Conservation (phyloP, 1,140 invertebrate species). For the Alviniconcha marisindica region DNA sequence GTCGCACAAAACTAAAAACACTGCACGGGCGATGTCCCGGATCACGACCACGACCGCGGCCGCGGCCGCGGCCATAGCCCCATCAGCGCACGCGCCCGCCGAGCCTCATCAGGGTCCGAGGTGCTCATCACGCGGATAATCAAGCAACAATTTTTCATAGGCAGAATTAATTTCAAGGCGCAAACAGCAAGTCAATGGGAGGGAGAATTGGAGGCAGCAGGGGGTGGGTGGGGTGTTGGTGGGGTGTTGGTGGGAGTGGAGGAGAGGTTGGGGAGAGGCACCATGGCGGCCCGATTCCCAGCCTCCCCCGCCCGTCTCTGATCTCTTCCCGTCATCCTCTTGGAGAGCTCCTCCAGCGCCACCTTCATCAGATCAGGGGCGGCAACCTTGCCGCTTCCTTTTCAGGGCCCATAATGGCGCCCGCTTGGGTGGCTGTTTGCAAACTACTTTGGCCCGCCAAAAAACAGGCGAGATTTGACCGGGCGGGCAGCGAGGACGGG, state of each 20-base stretch:
- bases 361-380: constrained; percentile 41
- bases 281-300: constrained; percentile 17
- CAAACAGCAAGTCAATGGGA: constrained; percentile 33
- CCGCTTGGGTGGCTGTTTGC: constrained; percentile 33
- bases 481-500: neutral
- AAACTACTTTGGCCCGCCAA: constrained; percentile 40
- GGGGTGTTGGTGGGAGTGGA: neutral
- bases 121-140: neutral
- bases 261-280: neutral
- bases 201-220: constrained; percentile 11
- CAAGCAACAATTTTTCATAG: constrained; percentile 36
- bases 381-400: constrained; percentile 33
- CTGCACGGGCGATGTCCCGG: too few relatives aligned
- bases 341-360: constrained; percentile 25
- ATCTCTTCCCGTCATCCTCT: constrained; percentile 35
- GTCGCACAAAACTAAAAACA: too few relatives aligned
- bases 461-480: constrained; percentile 40
- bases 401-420: constrained; percentile 36
- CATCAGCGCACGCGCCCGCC: too few relatives aligned
- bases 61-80: too few relatives aligned
- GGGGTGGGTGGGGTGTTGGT: neutral
- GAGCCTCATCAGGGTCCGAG: too few relatives aligned
- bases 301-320: constrained; percentile 6
- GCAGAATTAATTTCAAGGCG: constrained; percentile 37
- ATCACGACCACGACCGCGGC: too few relatives aligned